These are phyloP conservation scores for Montipora capitata DNA, from an alignment of 92 coral and sea anemone species.

Conservation along the genomic window DNA sequence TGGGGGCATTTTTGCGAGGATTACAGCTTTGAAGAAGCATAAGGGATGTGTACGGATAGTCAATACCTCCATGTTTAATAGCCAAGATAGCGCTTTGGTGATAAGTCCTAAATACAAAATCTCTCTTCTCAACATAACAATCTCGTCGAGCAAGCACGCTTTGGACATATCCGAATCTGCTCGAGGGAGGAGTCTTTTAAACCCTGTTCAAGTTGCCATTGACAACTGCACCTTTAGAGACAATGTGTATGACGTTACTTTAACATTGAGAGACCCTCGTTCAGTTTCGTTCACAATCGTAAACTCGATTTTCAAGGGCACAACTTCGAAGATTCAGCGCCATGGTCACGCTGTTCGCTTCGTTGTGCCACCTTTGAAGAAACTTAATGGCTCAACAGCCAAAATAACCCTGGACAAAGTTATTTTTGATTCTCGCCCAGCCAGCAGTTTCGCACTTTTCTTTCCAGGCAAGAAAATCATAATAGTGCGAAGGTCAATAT, in stretches of 20 bases:
- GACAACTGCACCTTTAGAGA: conserved; percentile 23
- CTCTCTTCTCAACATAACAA: conserved; percentile 14
- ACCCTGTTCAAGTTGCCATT: conserved; percentile 22
- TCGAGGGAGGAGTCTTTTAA: neutral
- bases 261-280: neutral
- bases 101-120: conserved; percentile 29
- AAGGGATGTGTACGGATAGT: conserved; percentile 9
- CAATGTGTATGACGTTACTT: conserved; percentile 10
- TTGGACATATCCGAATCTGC: neutral
- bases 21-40: conserved; percentile 2
- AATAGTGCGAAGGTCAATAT: conserved; percentile 28
- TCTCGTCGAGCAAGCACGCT: conserved; percentile 18
- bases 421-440: conserved; percentile 33
- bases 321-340: neutral
- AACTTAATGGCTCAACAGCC: neutral
- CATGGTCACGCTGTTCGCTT: conserved; percentile 24
- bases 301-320: conserved; percentile 18
- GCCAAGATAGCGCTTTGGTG: neutral
- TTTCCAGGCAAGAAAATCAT: conserved; percentile 27
- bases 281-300: conserved; percentile 12
- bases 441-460: conserved; percentile 26
- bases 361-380: neutral
- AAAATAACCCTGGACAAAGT: conserved; percentile 21
- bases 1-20: conserved; percentile 10
- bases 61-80: conserved; percentile 22